Base-by-base conservation (phyloP, 2,888 invertebrate species). In the Parascotia fuliginaria region DNA sequence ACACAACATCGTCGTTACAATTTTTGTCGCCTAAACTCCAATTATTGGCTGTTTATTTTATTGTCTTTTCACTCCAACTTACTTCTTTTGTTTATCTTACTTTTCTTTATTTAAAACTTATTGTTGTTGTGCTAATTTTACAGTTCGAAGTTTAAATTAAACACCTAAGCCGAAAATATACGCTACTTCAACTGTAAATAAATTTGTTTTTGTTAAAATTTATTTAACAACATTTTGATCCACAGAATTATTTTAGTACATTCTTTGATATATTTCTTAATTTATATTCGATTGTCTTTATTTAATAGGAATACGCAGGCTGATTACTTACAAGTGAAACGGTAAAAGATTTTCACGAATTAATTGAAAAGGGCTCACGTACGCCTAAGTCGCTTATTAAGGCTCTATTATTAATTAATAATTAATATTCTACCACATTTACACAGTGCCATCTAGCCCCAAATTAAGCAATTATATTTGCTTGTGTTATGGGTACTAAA, bases 21-120 rank as follows among this genome's bases (percentile, higher is more conserved):
- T 24, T 24, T 12, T 29, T 11, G 3, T 6, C 12, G 29, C 12
- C 29, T 29, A 29, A 11, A 29, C 12, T 28, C 19, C 7, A 24
- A 3, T 43, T 57, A 57, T 49, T 60, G 49, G 43, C 28, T 45
- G 38, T 65, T 55, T 55, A 53, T 55, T 64, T 70, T 60, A 62
- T 54, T 49, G 52, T 41, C 42, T 45, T 44, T 48, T 53, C 42
- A 49, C 2, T 9, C 14, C 5, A 39, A 39, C n/a, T 39, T 2
- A 27, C 15, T 28, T 28, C 9, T 34, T 34, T 34, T 34, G 34
- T 34, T 19, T 15, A 29, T 13, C 15, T 29, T n/a, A n/a, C n/a
- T n/a, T n/a, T n/a, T n/a, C n/a, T n/a, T n/a, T n/a, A n/a, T n/a
- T n/a, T n/a, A n/a, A n/a, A n/a, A n/a, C n/a, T n/a, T n/a, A n/a